These are phyloP conservation scores for Danio jaintianensis DNA, from an alignment of 2,797 vertebrate species.

Conservation along the genomic window DNA sequence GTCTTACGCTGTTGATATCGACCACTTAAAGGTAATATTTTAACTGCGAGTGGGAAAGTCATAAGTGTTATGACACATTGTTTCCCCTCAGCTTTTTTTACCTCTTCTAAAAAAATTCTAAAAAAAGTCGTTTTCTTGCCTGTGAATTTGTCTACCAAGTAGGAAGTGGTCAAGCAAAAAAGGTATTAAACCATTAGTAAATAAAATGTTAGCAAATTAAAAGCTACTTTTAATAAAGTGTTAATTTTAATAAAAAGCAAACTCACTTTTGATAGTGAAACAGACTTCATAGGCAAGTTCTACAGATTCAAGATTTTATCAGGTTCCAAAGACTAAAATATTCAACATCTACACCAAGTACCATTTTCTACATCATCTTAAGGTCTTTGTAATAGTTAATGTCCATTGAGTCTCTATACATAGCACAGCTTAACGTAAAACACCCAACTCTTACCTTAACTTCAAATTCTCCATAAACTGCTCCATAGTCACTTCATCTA, in stretches of 20 bases:
- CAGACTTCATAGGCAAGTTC: not conserved
- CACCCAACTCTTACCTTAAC: conserved; percentile 79
- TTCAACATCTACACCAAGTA: not conserved
- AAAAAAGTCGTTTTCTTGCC: fast-evolving
- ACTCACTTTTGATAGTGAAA: not conserved
- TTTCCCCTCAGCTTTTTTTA: conserved; percentile 35
- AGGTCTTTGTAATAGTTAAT: not conserved
- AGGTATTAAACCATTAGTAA: not conserved
- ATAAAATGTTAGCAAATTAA: no score
- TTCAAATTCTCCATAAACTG: conserved; percentile 93
- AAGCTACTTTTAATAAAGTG: not conserved
- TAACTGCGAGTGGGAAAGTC: conserved; percentile 53
- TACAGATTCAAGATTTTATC: not conserved
- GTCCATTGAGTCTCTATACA: not conserved
- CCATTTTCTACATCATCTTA: not conserved
- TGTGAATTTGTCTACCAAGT: not conserved
- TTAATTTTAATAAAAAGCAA: no score
- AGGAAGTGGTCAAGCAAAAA: conserved; percentile 40
- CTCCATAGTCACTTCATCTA: conserved; percentile 93
- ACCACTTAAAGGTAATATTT: conserved; percentile 7
- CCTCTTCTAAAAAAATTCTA: not conserved
- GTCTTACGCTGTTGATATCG: not conserved
- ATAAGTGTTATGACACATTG: conserved; percentile 36
- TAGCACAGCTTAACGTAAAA: not conserved
- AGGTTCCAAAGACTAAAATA: not conserved